Percentiles rank a stretch among this genome's conserved stretches.
Conservation (phyloP, 1,140 invertebrate species). For the Zaprionus lachaisei region DNA sequence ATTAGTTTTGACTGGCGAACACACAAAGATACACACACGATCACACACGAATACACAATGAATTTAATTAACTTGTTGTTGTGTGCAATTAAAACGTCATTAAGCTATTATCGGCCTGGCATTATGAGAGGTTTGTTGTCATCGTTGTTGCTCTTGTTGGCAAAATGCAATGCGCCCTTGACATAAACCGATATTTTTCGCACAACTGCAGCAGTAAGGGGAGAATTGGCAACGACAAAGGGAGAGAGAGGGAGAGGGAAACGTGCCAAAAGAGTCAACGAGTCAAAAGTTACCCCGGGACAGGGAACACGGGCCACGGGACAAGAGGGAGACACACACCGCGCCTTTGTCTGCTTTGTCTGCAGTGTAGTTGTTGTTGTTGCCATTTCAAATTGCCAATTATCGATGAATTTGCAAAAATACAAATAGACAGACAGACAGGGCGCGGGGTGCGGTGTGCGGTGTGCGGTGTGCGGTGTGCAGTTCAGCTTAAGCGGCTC, state of each 20-base stretch:
- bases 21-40: slow-evolving; percentile 39
- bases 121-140: slow-evolving; percentile 62
- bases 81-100: slow-evolving; percentile 78
- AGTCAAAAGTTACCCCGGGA: slow-evolving; percentile 67
- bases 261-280: slow-evolving; percentile 66
- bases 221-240: neutral
- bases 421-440: slow-evolving; percentile 65
- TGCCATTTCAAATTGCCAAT: slow-evolving; percentile 81
- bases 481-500: slow-evolving; percentile 66
- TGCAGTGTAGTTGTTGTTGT: slow-evolving; percentile 46
- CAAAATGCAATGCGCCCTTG: slow-evolving; percentile 72
- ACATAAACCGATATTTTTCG: slow-evolving; percentile 47
- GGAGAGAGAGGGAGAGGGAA: slow-evolving; percentile 22
- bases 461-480: slow-evolving; percentile 42
- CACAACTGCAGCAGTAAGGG: slow-evolving; percentile 4
- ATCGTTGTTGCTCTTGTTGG: slow-evolving; percentile 42
- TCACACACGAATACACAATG: slow-evolving; percentile 47
- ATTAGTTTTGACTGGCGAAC: slow-evolving; percentile 71
- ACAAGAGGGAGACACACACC: slow-evolving; percentile 18
- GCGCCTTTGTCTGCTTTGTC: slow-evolving; percentile 45
- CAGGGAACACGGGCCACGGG: too few species aligned
- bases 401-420: slow-evolving; percentile 82
- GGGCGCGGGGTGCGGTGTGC: slow-evolving; percentile 46
- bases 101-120: slow-evolving; percentile 71
- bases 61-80: slow-evolving; percentile 80